Evolutionary conservation across 2,888 invertebrate species (phyloP).

Genomic region (Byasa hedistus): DNA sequence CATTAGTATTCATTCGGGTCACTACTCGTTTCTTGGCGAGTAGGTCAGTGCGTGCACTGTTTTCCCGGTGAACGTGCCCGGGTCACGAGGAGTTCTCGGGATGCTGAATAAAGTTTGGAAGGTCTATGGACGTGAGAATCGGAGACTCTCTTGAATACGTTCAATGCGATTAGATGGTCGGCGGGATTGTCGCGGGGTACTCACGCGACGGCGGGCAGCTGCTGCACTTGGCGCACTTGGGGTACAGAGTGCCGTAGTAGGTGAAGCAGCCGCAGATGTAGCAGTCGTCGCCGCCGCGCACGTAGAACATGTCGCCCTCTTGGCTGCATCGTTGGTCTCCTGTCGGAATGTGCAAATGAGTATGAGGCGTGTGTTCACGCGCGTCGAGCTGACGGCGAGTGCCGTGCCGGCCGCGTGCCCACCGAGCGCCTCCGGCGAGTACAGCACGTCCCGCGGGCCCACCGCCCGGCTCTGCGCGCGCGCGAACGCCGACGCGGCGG

Average conservation of each 20-base stretch:
- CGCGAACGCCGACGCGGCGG: neutral
- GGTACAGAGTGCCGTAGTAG: constrained; percentile 37
- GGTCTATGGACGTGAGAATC: no score
- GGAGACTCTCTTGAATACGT: no score
- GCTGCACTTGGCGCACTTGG: constrained; percentile 55
- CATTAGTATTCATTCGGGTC: no score
- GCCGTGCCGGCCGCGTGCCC: no score
- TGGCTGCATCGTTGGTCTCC: constrained; percentile 41
- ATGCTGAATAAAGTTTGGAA: no score
- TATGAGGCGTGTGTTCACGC: neutral
- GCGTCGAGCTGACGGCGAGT: no score
- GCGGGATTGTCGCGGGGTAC: neutral
- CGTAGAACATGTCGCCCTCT: constrained; percentile 58
- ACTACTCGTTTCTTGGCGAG: no score
- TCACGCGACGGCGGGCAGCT: constrained; percentile 34
- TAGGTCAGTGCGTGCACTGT: no score
- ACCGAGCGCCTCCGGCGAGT: neutral
- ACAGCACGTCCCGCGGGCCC: constrained; percentile 17
- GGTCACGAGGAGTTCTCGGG: no score
- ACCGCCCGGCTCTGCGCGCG: neutral
- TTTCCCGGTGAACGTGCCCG: no score
- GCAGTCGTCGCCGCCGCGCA: constrained; percentile 41
- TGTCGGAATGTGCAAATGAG: constrained; percentile 14
- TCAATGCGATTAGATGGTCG: no score
- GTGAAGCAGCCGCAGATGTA: constrained; percentile 61